Evolutionary conservation across 2,888 invertebrate species (phyloP), one percentile per base, ranked within the genome.

Genomic region (Oscheius sp.): DNA sequence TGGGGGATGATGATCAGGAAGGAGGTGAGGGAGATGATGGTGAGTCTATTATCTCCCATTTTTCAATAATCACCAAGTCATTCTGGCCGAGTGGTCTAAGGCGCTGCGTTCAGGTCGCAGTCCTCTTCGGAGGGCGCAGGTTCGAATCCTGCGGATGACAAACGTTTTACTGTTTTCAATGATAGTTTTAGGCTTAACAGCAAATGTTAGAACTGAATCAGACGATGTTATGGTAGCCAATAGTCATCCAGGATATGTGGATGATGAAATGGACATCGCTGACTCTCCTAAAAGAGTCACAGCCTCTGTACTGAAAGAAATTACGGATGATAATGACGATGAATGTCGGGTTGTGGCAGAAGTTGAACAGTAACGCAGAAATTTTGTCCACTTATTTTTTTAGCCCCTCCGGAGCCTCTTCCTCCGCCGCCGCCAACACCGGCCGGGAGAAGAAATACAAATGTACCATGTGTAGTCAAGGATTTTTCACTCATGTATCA

Each of bases 81-180:
- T n/a, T n/a, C n/a, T 83, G 83, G 81, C 81, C 83, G 82, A 92
- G 92, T 91, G 92, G 92, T 92, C 92, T 92, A 92, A 92, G 92
- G 92, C 92, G 92, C 90, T 88, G 90, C 90, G 89, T 90, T 91
- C 90, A 90, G 91, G 91, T 91, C 90, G 91, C 90, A 92, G 91
- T 92, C 92, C n/a, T n/a, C n/a, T n/a, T n/a, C n/a, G n/a, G n/a
- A n/a, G n/a, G n/a, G n/a, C n/a, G n/a, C n/a, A n/a, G n/a, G n/a
- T n/a, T n/a, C n/a, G n/a, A n/a, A n/a, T n/a, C n/a, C n/a, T n/a
- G 36, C 36, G 36, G 14, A 9, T 9, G 14, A 36, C 36, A 36
- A 8, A 36, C 36, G 14, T 36, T 14, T 36, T 36, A 9, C 14
- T 9, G 36, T 9, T 44, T 44, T 17, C 17, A 12, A 17, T 8